Percentiles rank a stretch among this genome's conserved stretches.
Evolutionary conservation across 2,113 vertebrate species (phyloP).

Genomic region (Heptranchias perlo): DNA sequence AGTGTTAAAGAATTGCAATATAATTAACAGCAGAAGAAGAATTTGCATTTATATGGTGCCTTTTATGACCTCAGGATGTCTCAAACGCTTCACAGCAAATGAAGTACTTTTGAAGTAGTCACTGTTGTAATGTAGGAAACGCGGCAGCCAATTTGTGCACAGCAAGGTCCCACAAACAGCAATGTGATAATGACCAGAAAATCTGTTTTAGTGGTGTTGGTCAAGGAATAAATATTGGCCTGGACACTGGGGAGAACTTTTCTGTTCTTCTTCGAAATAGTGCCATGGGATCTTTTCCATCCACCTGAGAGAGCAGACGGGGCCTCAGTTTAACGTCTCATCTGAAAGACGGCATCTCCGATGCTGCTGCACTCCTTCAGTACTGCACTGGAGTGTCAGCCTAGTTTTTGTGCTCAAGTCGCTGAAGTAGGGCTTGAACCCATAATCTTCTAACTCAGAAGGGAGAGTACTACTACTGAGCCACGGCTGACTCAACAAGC

Average conservation of each 20-base stretch:
- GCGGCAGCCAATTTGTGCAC: neutral
- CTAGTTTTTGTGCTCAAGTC: neutral
- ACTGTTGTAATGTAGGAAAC: neutral
- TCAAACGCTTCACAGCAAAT: neutral
- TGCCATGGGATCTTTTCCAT: no score
- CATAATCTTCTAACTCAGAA: neutral
- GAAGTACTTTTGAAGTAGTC: neutral
- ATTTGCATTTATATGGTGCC: neutral
- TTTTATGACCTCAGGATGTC: neutral
- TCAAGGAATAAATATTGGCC: neutral
- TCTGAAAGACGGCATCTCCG: no score
- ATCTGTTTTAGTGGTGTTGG: neutral
- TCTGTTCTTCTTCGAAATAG: no score
- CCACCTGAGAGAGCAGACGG: no score
- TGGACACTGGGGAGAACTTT: no score
- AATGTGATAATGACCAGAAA: neutral
- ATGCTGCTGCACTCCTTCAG: no score
- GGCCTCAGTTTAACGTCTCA: no score
- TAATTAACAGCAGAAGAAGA: neutral
- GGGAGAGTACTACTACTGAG: no score
- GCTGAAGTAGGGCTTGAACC: neutral
- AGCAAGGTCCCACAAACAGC: no score
- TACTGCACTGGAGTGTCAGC: neutral
- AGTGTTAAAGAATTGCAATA: neutral
- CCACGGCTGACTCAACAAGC: no score